Percentiles rank a stretch among this genome's conserved stretches.
Evolutionary conservation across 2,797 vertebrate genomes (phyloP).

Genomic region (Dicrostonyx torquatus): DNA sequence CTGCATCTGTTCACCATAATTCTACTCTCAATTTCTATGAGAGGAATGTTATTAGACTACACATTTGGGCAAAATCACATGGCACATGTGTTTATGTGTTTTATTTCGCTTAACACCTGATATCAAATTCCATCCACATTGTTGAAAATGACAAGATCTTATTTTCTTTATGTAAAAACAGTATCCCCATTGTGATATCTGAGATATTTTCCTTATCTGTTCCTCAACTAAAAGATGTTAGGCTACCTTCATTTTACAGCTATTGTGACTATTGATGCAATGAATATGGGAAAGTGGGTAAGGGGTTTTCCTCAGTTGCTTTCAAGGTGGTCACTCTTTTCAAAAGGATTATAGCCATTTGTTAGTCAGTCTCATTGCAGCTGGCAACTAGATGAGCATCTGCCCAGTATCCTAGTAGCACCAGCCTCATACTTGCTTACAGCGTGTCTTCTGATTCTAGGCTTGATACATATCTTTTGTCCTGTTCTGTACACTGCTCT

Average conservation of each 20-base stretch:
- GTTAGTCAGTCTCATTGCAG: neutral
- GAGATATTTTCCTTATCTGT: neutral
- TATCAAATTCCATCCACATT: neutral
- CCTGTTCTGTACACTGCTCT: neutral
- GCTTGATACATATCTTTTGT: neutral
- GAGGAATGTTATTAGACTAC: neutral
- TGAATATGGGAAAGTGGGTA: neutral
- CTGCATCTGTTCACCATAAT: neutral
- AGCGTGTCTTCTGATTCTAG: neutral
- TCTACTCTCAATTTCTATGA: neutral
- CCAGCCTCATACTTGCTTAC: neutral
- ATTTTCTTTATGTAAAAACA: neutral
- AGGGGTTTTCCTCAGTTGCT: neutral
- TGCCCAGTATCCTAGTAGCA: neutral
- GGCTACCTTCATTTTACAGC: neutral
- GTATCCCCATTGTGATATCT: neutral
- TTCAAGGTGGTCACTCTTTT: neutral
- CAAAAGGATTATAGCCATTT: neutral
- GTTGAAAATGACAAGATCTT: neutral
- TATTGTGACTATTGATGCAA: neutral
- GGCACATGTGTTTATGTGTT: neutral
- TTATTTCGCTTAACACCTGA: neutral
- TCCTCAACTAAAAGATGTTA: neutral
- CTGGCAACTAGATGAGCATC: neutral
- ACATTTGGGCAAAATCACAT: neutral